Conservation (phyloP, 2,797 vertebrate genomes). For the Melanotaenia parkinsoni region DNA sequence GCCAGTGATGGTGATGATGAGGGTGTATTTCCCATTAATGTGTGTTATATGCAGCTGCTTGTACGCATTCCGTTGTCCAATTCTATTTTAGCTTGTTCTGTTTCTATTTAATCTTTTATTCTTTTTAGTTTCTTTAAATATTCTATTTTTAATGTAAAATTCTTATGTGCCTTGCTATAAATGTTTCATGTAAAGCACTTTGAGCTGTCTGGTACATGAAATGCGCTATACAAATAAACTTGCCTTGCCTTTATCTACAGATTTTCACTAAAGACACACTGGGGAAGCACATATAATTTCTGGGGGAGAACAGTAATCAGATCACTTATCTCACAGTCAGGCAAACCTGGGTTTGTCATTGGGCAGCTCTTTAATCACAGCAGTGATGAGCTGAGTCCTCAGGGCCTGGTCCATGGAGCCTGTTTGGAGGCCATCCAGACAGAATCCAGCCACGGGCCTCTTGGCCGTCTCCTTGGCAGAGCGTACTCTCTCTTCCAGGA, state of each 20-base stretch:
- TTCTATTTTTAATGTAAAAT: neutral
- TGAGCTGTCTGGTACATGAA: neutral
- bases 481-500: conserved; percentile 91
- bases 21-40: neutral
- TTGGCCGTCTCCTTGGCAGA: conserved; percentile 95
- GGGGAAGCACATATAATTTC: neutral
- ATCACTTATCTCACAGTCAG: conserved; percentile 7
- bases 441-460: conserved; percentile 93
- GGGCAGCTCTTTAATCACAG: conserved; percentile 89
- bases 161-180: neutral
- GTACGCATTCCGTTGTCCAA: too few relatives aligned
- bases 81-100: neutral
- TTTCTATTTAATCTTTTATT: neutral
- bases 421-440: conserved; percentile 92
- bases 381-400: conserved; percentile 87
- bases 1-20: too few relatives aligned
- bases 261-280: conserved; percentile 12
- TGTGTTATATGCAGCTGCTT: neutral
- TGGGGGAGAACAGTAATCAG: neutral
- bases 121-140: neutral
- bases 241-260: neutral
- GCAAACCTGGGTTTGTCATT: conserved; percentile 93
- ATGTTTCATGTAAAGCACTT: neutral
- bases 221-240: neutral
- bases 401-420: conserved; percentile 80